Base-by-base conservation (phyloP, 2,797 vertebrate genomes). In the Pitangus sulphuratus region DNA sequence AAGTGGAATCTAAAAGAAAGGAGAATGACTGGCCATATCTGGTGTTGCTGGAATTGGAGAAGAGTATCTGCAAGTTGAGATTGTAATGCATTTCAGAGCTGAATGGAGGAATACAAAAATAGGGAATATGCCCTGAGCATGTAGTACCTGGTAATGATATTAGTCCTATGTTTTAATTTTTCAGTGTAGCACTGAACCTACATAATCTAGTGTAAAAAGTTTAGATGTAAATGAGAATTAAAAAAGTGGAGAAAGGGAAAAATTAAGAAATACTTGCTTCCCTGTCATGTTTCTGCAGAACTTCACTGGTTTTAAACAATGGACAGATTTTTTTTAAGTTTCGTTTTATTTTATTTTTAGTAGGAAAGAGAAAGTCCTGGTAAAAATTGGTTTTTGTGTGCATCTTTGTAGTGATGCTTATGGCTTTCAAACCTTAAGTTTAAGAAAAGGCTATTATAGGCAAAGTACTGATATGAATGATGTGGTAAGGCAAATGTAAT, bases 361-460 rank as follows among this genome's bases (percentile, higher is more conserved):
- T 74, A 57, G 39, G 33, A 92, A 87, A 76, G 21, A 82, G 69
- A 45, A 37, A 80, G 24, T 58, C 15, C 25, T 60, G 26, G 39
- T 88, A 75, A 93, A 84, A 69, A 31, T 8, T 28, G 22, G 56
- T 56, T 90, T 56, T 26, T 82, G 18, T 17, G 53, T 84, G 28
- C 30, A 44, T 78, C 22, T 76, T 92, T 87, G 28, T 60, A 42
- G 33, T 33, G 68, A 56, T 92, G 31, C 47, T 84, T 86, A 56
- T 54, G 20, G 42, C 89, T 95, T 96, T 95, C 94, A 92, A 97
- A 96, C 96, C 84, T 97, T 79, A 87, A 95, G 93, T 74, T 93
- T 95, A n/a, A 79, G 84, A 91, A 97, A 93, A 33, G 92, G 78
- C 66, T 84, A 24, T 94, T 92, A 42, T 90, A 92, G 93, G 75